Evolutionary conservation across 2,113 vertebrate species (phyloP).

Genomic region (Narcine bancroftii): DNA sequence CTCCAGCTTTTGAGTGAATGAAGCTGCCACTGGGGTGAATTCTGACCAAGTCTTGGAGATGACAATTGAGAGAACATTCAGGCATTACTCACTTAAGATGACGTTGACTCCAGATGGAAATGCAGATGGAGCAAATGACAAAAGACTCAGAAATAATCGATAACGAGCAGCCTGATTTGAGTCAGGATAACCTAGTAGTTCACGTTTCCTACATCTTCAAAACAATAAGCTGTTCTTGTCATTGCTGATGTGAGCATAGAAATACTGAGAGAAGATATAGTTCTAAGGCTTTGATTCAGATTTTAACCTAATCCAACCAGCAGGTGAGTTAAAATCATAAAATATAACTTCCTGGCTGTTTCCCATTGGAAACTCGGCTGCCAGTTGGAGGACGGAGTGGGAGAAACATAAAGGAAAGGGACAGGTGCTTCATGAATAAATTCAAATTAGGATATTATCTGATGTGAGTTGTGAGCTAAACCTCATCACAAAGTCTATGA

Average conservation of each 20-base stretch:
- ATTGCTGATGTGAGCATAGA: no score
- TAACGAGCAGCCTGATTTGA: not conserved
- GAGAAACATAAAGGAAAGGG: not conserved
- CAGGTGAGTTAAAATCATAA: not conserved
- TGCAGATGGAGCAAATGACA: not conserved
- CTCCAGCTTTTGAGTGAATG: not conserved
- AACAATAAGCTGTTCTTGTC: not conserved
- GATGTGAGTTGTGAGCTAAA: not conserved
- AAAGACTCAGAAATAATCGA: not conserved
- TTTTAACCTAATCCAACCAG: not conserved
- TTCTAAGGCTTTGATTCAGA: not conserved
- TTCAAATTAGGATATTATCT: not conserved
- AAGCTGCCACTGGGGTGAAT: no score
- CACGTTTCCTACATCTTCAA: not conserved
- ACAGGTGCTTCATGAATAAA: not conserved
- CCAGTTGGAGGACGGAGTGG: not conserved
- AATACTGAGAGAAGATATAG: not conserved
- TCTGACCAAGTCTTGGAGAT: not conserved
- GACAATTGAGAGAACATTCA: not conserved
- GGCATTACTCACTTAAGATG: not conserved
- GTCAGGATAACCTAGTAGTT: not conserved
- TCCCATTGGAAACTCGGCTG: not conserved
- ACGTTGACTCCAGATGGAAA: not conserved
- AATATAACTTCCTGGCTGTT: not conserved
- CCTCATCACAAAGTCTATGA: not conserved